These are phyloP conservation scores for Psilopogon haemacephalus DNA, from an alignment of 2,113 vertebrate genomes.

Conservation along the genomic window DNA sequence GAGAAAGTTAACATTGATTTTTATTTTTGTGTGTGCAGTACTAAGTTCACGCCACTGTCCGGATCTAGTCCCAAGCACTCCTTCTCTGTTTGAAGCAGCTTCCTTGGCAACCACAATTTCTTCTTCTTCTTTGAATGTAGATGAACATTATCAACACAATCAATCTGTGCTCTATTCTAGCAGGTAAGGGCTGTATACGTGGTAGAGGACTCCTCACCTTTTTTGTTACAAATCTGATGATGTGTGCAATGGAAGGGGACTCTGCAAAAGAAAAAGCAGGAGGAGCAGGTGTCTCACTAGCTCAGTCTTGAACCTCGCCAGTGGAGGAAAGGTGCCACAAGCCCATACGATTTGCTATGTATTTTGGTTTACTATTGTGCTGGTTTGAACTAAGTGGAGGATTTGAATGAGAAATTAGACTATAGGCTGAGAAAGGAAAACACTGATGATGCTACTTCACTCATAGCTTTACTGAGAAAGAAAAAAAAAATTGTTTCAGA, in stretches of 20 bases:
- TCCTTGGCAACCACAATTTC: slow-evolving; percentile 91
- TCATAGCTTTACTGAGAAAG: too few relatives aligned
- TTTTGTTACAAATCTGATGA: background rate
- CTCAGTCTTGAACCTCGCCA: background rate
- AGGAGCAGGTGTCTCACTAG: background rate
- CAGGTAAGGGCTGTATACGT: slow-evolving; percentile 53
- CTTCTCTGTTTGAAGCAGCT: slow-evolving; percentile 84
- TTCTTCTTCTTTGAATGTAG: slow-evolving; percentile 86
- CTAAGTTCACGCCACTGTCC: slow-evolving; percentile 81
- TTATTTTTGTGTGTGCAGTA: slow-evolving; percentile 59
- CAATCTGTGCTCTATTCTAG: slow-evolving; percentile 77
- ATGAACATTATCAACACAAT: slow-evolving; percentile 68
- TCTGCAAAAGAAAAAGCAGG: background rate
- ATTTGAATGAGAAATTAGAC: too few relatives aligned
- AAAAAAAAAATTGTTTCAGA: too few relatives aligned
- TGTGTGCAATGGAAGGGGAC: background rate
- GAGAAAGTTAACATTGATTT: background rate
- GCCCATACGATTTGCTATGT: background rate
- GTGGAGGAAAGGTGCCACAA: background rate
- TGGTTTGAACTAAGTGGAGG: too few relatives aligned
- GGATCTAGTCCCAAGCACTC: slow-evolving; percentile 85
- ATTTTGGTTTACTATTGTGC: background rate
- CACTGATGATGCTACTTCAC: too few relatives aligned
- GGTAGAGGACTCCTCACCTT: background rate
- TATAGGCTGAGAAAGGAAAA: too few relatives aligned